Evolutionary conservation across 2,797 vertebrate genomes (phyloP).

Genomic region (Helarctos malayanus): DNA sequence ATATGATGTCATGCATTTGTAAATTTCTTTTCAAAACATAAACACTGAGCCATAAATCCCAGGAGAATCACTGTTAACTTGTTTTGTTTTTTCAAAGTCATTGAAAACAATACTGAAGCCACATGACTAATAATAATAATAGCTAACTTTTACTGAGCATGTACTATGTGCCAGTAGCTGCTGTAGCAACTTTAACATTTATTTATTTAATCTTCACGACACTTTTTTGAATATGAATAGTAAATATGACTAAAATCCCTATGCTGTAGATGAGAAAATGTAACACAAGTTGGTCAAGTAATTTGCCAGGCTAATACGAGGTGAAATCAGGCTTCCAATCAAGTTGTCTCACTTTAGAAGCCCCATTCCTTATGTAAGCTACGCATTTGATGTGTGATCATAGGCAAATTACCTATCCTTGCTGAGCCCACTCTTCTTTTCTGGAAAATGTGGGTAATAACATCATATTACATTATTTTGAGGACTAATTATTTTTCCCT

Average conservation of each 20-base stretch:
- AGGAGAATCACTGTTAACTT: background rate
- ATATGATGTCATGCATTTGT: background rate
- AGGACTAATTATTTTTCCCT: background rate
- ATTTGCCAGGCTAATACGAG: background rate
- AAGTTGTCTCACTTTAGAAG: background rate
- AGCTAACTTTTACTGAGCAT: background rate
- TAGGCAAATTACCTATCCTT: background rate
- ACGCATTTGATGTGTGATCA: background rate
- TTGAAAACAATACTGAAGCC: background rate
- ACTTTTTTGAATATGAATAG: background rate
- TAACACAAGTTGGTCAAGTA: background rate
- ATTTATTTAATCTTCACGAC: background rate
- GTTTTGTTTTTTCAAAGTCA: slow-evolving; percentile 6
- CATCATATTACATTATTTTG: background rate
- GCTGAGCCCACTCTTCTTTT: background rate
- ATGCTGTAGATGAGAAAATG: background rate
- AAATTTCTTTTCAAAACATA: slow-evolving; percentile 25
- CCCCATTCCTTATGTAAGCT: background rate
- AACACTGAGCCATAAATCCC: background rate
- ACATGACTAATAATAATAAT: background rate
- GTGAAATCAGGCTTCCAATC: background rate
- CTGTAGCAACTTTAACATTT: background rate
- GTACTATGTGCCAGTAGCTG: background rate
- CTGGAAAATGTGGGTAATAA: background rate
- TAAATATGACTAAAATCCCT: background rate